These are phyloP conservation scores for Rhagoletis pomonella DNA, from an alignment of 1,140 invertebrate genomes.

Conservation along the genomic window DNA sequence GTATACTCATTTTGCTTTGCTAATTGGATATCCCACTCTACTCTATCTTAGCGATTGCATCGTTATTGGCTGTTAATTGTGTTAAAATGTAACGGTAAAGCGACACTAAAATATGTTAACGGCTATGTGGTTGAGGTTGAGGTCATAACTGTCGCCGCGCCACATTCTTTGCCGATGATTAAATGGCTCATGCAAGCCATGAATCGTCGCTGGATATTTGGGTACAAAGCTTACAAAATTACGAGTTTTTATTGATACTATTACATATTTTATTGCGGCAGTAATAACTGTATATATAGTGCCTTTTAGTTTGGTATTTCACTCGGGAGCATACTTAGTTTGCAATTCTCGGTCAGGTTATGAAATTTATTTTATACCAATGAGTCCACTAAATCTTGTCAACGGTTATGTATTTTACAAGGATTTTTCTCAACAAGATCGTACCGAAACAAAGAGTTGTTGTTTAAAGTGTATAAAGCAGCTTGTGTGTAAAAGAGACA, in stretches of 20 bases:
- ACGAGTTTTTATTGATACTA: background rate
- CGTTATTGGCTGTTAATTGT: slow-evolving; percentile 16
- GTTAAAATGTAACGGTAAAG: slow-evolving; percentile 42
- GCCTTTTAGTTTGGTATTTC: background rate
- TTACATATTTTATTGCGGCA: background rate
- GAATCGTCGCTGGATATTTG: background rate
- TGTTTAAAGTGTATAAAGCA: too few species aligned
- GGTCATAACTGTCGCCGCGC: background rate
- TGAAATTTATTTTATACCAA: background rate
- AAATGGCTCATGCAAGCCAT: background rate
- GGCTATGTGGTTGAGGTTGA: background rate
- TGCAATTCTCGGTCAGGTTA: background rate
- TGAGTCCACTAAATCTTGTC: too few species aligned
- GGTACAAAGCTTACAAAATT: background rate
- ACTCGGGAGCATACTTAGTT: background rate
- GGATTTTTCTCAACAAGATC: too few species aligned
- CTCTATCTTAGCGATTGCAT: background rate
- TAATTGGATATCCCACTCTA: too few species aligned
- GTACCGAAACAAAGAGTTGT: too few species aligned
- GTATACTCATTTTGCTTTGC: too few species aligned
- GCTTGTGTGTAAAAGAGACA: too few species aligned
- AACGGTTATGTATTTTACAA: too few species aligned
- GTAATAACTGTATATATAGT: background rate
- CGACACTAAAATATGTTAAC: slow-evolving; percentile 30
- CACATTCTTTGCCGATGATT: slow-evolving; percentile 26